These are phyloP conservation scores for Drosophila virilis DNA, from an alignment of 1,140 invertebrate genomes.

Conservation along the genomic window DNA sequence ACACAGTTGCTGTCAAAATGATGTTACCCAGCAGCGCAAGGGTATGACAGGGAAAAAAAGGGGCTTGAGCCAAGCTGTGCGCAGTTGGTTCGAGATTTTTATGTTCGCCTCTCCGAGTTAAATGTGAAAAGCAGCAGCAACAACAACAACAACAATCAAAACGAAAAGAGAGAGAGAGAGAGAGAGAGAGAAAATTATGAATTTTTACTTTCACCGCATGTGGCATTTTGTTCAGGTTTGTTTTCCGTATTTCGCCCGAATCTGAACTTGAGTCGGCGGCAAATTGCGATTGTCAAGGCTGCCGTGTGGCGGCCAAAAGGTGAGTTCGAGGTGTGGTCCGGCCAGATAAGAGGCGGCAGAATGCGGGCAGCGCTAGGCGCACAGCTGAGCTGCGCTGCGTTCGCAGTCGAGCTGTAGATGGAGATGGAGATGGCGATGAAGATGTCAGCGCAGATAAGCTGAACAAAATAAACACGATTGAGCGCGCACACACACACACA, in stretches of 20 bases:
- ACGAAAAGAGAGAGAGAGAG: slow-evolving; percentile 4
- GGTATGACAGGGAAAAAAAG: slow-evolving; percentile 13
- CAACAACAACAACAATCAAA: slow-evolving; percentile 5
- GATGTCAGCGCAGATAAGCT: slow-evolving; percentile 66
- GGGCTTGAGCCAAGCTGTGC: slow-evolving; percentile 35
- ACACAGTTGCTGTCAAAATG: not conserved
- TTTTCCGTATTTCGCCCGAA: slow-evolving; percentile 50
- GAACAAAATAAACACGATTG: slow-evolving; percentile 38
- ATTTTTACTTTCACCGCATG: slow-evolving; percentile 84
- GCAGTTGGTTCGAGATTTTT: slow-evolving; percentile 72
- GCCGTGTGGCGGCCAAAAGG: slow-evolving; percentile 51
- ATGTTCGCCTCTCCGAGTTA: slow-evolving; percentile 69
- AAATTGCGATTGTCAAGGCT: slow-evolving; percentile 72
- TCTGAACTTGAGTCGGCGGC: slow-evolving; percentile 61
- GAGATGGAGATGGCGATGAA: slow-evolving; percentile 44
- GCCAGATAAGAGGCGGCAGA: slow-evolving; percentile 32
- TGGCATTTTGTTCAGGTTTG: slow-evolving; percentile 63
- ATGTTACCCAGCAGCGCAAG: not conserved
- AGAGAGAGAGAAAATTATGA: slow-evolving; percentile 70
- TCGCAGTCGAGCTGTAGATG: too few relatives aligned
- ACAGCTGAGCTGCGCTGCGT: slow-evolving; percentile 35
- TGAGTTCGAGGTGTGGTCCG: slow-evolving; percentile 68
- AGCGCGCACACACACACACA: slow-evolving; percentile 19
- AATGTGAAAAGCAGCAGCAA: slow-evolving; percentile 50
- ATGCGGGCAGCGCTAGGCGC: not conserved